Conservation (phyloP, 2,113 vertebrate species). For the Paratilapia polleni region DNA sequence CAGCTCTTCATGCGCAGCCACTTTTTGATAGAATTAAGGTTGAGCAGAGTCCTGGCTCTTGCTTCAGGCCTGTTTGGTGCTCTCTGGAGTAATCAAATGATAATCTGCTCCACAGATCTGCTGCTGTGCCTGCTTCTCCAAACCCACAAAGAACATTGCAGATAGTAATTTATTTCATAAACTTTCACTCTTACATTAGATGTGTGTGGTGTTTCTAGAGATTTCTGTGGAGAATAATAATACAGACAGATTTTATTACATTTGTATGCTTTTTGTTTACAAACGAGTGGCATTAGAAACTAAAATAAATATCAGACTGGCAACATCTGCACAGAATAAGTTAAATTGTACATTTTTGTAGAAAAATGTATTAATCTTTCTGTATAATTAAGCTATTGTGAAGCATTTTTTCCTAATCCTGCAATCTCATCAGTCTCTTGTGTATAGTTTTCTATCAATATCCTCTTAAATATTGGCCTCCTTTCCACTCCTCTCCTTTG, state of each 20-base stretch:
- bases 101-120: slow-evolving; percentile 23
- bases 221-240: not conserved
- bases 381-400: not conserved
- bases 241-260: not conserved
- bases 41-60: slow-evolving; percentile 10
- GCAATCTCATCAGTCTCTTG: not conserved
- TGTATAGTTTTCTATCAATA: slow-evolving; percentile 19
- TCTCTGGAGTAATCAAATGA: slow-evolving; percentile 30
- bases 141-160: not conserved
- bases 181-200: not conserved
- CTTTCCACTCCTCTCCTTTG: slow-evolving; percentile 39
- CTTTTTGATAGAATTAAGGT: slow-evolving; percentile 17
- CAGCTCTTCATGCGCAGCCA: not conserved
- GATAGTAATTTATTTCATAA: not conserved
- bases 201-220: not conserved
- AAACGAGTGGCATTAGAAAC: not conserved
- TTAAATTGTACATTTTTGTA: not conserved
- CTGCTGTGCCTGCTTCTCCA: not conserved
- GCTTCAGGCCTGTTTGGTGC: slow-evolving; percentile 16
- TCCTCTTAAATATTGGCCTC: slow-evolving; percentile 10
- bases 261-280: not conserved
- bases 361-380: not conserved
- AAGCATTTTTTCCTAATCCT: not conserved
- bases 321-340: not conserved
- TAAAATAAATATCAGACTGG: not conserved